Evolutionary conservation across 2,797 vertebrate species (phyloP).

Genomic region (Rhodeus uyekii): DNA sequence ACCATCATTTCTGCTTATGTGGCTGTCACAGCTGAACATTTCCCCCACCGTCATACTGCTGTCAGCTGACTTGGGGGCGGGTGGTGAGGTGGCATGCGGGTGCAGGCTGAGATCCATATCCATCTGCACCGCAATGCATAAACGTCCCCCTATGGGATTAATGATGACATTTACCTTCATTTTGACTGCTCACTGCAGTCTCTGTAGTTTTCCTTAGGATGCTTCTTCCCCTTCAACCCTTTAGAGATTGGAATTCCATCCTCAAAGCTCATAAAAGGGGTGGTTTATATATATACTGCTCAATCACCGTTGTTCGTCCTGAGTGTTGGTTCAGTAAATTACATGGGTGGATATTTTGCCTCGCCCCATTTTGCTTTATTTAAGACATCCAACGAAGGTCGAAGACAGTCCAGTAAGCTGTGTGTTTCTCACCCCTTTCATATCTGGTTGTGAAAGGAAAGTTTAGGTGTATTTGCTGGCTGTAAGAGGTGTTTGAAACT

Average conservation of each 20-base stretch:
- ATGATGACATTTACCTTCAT: constrained; percentile 44
- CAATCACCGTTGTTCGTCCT: constrained; percentile 37
- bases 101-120: constrained; percentile 15
- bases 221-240: constrained; percentile 48
- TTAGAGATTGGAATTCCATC: constrained; percentile 54
- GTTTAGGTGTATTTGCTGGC: constrained; percentile 19
- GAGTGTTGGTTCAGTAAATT: constrained; percentile 40
- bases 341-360: constrained; percentile 45
- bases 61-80: constrained; percentile 60
- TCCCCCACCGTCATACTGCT: constrained; percentile 46
- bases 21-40: constrained; percentile 40
- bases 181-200: constrained; percentile 40
- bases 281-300: constrained; percentile 45
- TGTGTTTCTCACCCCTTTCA: constrained; percentile 6
- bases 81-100: not conserved
- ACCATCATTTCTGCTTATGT: constrained; percentile 39
- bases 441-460: constrained; percentile 8
- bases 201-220: constrained; percentile 47
- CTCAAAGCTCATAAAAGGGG: constrained; percentile 52
- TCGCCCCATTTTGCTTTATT: constrained; percentile 40
- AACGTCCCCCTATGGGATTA: constrained; percentile 48
- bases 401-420: constrained; percentile 41
- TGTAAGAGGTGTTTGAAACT: constrained; percentile 34
- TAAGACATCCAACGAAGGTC: constrained; percentile 52
- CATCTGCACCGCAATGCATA: constrained; percentile 13